A percentile compares a stretch with the other conserved stretches of the same genome.
Conservation (phyloP, 2,797 vertebrate species). For the Sternotherus odoratus region DNA sequence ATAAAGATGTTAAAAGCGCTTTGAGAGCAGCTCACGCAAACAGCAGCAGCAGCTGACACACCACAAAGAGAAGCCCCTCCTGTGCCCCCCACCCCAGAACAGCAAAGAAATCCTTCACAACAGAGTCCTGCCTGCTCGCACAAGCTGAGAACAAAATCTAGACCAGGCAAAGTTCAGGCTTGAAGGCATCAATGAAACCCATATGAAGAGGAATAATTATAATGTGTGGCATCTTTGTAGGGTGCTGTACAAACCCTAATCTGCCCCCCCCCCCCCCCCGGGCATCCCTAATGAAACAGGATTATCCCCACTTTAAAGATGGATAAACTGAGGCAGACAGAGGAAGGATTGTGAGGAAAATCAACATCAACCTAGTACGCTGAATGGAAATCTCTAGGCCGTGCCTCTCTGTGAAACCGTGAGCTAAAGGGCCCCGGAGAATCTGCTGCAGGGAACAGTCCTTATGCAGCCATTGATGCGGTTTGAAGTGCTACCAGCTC, state of each 20-base stretch:
- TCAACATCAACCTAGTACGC: background rate
- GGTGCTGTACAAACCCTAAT: background rate
- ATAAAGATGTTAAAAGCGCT: background rate
- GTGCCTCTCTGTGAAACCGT: background rate
- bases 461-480: background rate
- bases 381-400: too few relatives aligned
- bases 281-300: background rate
- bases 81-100: background rate
- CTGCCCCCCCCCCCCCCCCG: too few relatives aligned
- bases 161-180: background rate
- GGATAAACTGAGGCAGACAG: background rate
- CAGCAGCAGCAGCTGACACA: background rate
- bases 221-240: background rate
- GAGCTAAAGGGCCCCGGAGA: background rate
- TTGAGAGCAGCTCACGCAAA: too few relatives aligned
- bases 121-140: background rate
- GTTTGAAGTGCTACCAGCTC: background rate
- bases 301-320: background rate
- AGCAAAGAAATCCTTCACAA: background rate
- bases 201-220: background rate
- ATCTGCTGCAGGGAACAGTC: background rate
- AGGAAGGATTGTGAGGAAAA: background rate
- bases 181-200: background rate
- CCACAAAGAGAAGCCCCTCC: background rate
- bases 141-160: background rate